Conservation (phyloP, 2,113 vertebrate species). For the Zootoca vivipara region DNA sequence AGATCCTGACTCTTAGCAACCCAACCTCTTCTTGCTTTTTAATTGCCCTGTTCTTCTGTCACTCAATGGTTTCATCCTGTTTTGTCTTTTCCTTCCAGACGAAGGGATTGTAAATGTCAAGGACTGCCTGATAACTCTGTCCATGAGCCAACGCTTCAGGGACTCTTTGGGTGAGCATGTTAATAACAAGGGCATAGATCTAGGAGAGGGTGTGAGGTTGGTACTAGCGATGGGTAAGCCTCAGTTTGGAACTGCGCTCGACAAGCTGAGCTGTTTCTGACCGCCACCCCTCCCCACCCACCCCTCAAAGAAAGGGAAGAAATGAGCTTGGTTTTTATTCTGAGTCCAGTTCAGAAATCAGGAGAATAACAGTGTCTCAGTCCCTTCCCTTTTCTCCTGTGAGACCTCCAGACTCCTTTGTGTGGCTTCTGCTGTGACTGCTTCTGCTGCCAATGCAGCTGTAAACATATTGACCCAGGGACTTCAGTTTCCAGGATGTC, state of each 20-base stretch:
- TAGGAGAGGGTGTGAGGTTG: neutral
- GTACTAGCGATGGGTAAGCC: neutral
- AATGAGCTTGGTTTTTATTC: neutral
- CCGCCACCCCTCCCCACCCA: too few species aligned
- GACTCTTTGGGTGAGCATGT: constrained; percentile 14
- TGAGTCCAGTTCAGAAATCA: neutral
- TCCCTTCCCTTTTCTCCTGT: neutral
- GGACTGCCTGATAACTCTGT: neutral
- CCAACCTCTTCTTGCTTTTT: neutral
- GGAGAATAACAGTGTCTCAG: too few species aligned
- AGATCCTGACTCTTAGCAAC: neutral
- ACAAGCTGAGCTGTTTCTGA: too few species aligned
- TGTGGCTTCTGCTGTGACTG: too few species aligned
- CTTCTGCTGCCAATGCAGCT: neutral
- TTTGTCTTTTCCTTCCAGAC: neutral
- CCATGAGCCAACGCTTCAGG: neutral
- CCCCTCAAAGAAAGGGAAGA: neutral
- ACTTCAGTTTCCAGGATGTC: neutral
- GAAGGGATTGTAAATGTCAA: constrained; percentile 8
- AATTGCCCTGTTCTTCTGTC: neutral
- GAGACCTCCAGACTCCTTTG: neutral
- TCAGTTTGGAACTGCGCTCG: neutral
- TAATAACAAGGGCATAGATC: neutral
- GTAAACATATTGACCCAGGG: too few species aligned
- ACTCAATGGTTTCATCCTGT: neutral